Evolutionary conservation across 1,140 invertebrate species (phyloP), one percentile per base, ranked within the genome.

Genomic region (Phymastichus coffea): DNA sequence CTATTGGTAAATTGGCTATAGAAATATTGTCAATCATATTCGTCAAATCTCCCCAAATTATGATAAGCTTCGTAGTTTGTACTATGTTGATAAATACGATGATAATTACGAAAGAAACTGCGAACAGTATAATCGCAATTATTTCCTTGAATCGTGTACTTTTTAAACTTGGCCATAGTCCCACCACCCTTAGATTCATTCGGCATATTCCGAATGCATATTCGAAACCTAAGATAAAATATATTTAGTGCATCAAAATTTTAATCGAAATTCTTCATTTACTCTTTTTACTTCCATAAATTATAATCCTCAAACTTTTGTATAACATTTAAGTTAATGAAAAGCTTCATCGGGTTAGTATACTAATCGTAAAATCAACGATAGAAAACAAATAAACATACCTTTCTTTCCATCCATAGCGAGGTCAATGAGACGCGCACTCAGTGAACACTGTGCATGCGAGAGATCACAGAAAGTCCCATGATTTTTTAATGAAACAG

Each of bases 1-100:
- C n/a, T 20, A 64, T 54, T 17, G 54, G 47, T 43, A 64, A 54
- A 48, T 61, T 57, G 6, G 63, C 57, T n/a, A 41, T 54, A 8
- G 53, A 51, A 28, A 64, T 35, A 49, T 53, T 64, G 35, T 64
- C 54, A 9, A 22, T 28, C 48, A 64, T 57, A 26, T 40, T 1
- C 28, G 26, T 15, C 12, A 64, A 37, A 33, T 64, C 49, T 1
- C 57, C 57, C 63, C 63, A 61, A 20, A 61, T 54, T 10, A 57
- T 47, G 15, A 57, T 37, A 8, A 64, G 23, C 46, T 48, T 40
- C 22, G 15, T 20, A 12, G 57, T 60, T 54, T 64, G 63, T 6
- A 37, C 6, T 19, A 57, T 20, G 14, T 26, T 48, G 0, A 54
- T 23, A 57, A 64, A 57, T 1, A 33, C 14, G 12, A 57, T 14